Evolutionary conservation across 2,797 vertebrate species (phyloP).

Genomic region (Holocentrus rufus): DNA sequence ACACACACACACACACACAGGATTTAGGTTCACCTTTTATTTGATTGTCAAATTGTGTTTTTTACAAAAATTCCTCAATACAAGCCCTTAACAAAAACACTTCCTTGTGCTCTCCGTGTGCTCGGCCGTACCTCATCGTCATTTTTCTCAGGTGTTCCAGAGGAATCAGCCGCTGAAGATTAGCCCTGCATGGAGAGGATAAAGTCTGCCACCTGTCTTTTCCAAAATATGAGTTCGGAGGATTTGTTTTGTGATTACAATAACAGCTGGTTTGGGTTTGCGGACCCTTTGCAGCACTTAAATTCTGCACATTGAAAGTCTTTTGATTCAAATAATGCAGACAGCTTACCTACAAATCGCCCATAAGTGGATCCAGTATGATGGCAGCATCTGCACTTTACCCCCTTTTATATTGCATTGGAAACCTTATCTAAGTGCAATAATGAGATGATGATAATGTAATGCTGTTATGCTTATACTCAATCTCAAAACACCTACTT

Average conservation of each 20-base stretch:
- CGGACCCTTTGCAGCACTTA: no score
- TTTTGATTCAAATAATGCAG: neutral
- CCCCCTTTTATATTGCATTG: neutral
- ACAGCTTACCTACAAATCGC: neutral
- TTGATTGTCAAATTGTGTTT: slow-evolving; percentile 60
- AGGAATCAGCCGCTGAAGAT: slow-evolving; percentile 40
- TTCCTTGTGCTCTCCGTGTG: neutral
- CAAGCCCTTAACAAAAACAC: slow-evolving; percentile 42
- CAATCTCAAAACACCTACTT: neutral
- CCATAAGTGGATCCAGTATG: neutral
- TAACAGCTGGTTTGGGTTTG: neutral
- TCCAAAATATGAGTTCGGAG: neutral
- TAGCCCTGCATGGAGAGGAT: slow-evolving; percentile 40
- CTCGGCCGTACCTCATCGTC: slow-evolving; percentile 42
- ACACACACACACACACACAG: slow-evolving; percentile 20
- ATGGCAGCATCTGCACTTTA: no score
- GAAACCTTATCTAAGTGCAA: neutral
- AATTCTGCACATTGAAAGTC: neutral
- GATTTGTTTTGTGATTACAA: neutral
- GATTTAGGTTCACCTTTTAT: slow-evolving; percentile 36
- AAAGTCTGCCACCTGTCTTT: slow-evolving; percentile 13
- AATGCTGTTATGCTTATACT: neutral
- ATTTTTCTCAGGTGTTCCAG: slow-evolving; percentile 48
- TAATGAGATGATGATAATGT: neutral
- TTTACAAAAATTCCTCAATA: slow-evolving; percentile 50